phyloP scores from a whole-genome alignment of 1,140 invertebrate species.

The Penaeus indicus region DNA sequence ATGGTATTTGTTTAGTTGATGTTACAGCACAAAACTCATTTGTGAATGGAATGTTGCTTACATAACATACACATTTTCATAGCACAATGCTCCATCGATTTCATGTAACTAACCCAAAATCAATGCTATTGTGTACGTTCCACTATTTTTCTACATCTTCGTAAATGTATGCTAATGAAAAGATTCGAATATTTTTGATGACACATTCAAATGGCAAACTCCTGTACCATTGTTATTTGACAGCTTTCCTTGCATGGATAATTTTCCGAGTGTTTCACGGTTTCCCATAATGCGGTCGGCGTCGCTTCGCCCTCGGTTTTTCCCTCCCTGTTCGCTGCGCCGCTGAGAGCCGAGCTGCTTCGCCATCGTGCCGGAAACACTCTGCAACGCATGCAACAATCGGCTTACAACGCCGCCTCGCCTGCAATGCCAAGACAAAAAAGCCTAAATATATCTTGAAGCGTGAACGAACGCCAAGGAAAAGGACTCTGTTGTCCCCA shows the following conservation, averaged over 20 bases:
- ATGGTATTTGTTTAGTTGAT: no score
- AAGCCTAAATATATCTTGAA: no score
- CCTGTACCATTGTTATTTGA: constrained; percentile 60
- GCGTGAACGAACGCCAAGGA: constrained; percentile 34
- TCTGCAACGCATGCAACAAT: no score
- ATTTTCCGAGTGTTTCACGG: constrained; percentile 14
- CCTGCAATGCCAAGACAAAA: no score
- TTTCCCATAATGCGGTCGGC: constrained; percentile 29
- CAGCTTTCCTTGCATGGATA: constrained; percentile 41
- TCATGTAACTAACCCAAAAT: constrained; percentile 48
- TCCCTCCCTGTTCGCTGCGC: no score
- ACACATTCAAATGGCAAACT: constrained; percentile 65
- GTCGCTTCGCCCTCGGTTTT: no score
- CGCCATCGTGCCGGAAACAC: no score
- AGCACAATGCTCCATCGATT: constrained; percentile 31
- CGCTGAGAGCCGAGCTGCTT: no score
- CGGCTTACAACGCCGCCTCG: no score
- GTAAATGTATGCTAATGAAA: constrained; percentile 63
- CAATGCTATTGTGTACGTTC: constrained; percentile 21
- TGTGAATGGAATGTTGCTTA: background rate
- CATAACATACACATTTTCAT: constrained; percentile 11
- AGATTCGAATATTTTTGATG: constrained; percentile 64
- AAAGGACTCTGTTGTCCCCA: background rate
- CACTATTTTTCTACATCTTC: constrained; percentile 22
- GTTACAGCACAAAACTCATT: no score